Base-by-base conservation (phyloP, 2,113 vertebrate genomes). In the Papio anubis region DNA sequence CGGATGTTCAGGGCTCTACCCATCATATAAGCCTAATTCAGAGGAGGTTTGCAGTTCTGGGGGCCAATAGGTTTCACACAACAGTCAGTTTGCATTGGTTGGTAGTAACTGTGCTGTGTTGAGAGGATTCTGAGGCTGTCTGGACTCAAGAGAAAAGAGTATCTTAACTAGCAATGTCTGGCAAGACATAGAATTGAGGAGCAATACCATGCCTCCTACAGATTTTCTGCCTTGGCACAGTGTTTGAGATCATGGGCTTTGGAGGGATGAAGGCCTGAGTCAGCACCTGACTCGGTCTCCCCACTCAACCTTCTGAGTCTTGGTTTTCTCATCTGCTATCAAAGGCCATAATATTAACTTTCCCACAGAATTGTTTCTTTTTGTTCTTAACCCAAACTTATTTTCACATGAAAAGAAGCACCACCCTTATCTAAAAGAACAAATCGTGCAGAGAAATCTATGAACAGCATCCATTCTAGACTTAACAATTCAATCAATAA, bases 381-480 rank as follows among this genome's bases (percentile, higher is more conserved):
- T 75, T 76, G 86, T 95, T 59, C 35, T 8, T 43, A 87, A 70
- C 14, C 35, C 59, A 90, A 93, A 17, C 80, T 93, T 72, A 76
- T 76, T 75, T 93, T 70, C 81, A 64, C 2, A 30, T 76, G 38
- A 92, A 93, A 98, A 83, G 78, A 76, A 89, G 21, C 5, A 20
- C 66, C 76, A 25, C 45, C 50, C 2, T 84, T 50, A 59, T 52
- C 76, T 27, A 73, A 45, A 43, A 93, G 21, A 27, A 76, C 2
- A 66, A 90, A 61, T 59, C 70, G 88, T 23, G 55, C 84, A 70
- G 23, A 93, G 72, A 84, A 94, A 96, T 82, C 38, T 38, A 82
- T 86, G 55, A 57, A 61, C 30, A 78, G 70, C 45, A 52, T 25
- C 48, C 61, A 75, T 61, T 86, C 73, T 90, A 30, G 23, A 50